These are phyloP conservation scores for Uloborus plumipes DNA, from an alignment of 2,888 invertebrate species.

Conservation along the genomic window DNA sequence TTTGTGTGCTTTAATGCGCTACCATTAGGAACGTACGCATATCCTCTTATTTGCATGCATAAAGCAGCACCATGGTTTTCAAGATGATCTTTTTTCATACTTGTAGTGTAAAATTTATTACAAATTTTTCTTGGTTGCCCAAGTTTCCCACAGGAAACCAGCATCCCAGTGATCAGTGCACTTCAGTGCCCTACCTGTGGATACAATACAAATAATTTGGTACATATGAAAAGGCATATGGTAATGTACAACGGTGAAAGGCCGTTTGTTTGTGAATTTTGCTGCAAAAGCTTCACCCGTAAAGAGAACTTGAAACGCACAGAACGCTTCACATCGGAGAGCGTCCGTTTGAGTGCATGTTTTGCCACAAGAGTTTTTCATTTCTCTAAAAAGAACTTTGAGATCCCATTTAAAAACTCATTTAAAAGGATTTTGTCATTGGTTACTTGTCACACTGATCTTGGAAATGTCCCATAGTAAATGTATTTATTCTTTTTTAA, in stretches of 20 bases:
- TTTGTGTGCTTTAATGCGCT: too few relatives aligned
- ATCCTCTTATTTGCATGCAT: too few relatives aligned
- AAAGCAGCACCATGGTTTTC: too few relatives aligned
- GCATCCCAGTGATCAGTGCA: too few relatives aligned
- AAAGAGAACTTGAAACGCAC: not conserved
- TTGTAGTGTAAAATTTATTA: too few relatives aligned
- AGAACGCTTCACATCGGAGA: slow-evolving; percentile 4
- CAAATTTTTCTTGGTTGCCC: too few relatives aligned
- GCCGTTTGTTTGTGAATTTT: slow-evolving; percentile 1
- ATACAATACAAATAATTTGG: not conserved
- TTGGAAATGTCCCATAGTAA: too few relatives aligned
- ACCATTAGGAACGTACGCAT: too few relatives aligned
- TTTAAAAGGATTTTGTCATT: not conserved
- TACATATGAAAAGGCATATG: not conserved
- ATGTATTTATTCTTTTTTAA: too few relatives aligned
- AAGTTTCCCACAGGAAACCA: too few relatives aligned
- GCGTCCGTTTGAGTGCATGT: not conserved
- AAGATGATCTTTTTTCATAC: too few relatives aligned
- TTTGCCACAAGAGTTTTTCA: slow-evolving; percentile 15
- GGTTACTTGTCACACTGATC: too few relatives aligned
- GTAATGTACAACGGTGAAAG: not conserved
- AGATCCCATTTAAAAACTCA: not conserved
- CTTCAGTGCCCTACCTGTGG: not conserved
- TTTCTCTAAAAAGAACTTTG: not conserved
- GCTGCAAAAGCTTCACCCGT: not conserved